These are phyloP conservation scores for Chamaea fasciata DNA, from an alignment of 2,113 vertebrate species.

Conservation along the genomic window DNA sequence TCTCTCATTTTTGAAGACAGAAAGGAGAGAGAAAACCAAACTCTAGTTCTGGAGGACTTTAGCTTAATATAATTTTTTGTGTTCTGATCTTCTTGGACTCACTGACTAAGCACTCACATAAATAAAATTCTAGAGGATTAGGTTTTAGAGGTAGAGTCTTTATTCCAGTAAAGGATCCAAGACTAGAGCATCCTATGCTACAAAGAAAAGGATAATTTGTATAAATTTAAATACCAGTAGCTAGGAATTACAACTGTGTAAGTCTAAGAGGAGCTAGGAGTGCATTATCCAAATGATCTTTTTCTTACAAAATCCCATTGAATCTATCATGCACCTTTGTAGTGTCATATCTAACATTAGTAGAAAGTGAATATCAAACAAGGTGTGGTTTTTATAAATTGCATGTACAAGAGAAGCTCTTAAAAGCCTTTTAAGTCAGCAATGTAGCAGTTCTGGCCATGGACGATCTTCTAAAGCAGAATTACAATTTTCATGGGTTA, in stretches of 20 bases:
- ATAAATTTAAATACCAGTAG: not conserved
- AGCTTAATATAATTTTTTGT: not conserved
- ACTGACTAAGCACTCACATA: not conserved
- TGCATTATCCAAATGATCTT: not conserved
- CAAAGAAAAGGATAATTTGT: not conserved
- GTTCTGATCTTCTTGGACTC: not conserved
- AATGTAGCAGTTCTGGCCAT: not conserved
- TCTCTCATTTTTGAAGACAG: too few species aligned
- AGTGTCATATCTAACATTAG: not conserved
- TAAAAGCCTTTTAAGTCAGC: not conserved
- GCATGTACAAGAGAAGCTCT: not conserved
- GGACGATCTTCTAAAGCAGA: not conserved
- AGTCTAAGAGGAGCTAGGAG: not conserved
- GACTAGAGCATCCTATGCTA: not conserved
- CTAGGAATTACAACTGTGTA: not conserved
- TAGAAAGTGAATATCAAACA: not conserved
- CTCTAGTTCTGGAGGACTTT: not conserved
- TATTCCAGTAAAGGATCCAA: not conserved
- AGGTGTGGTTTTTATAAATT: not conserved
- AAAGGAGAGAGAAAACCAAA: too few species aligned
- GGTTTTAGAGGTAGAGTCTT: not conserved
- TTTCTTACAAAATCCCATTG: not conserved
- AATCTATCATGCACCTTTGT: not conserved
- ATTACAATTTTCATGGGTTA: not conserved
- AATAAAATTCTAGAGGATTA: not conserved